Evolutionary conservation across 1,140 invertebrate genomes (phyloP).

Genomic region (Drosophila pandora): DNA sequence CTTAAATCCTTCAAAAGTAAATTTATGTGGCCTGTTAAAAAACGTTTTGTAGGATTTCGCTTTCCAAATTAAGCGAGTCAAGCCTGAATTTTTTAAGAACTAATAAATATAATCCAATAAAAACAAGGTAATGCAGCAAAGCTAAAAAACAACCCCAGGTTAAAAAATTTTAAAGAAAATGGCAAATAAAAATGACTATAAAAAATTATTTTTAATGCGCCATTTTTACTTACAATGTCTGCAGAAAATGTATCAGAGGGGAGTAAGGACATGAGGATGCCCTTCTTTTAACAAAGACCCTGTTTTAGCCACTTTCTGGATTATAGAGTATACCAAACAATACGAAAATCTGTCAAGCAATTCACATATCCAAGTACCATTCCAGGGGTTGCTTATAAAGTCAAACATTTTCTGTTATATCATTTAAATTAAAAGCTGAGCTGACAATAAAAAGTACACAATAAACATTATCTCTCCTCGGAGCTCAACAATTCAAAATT

Average conservation of each 20-base stretch:
- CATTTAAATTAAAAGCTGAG: conserved; percentile 79
- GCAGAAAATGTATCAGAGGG: background rate
- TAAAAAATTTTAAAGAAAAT: conserved; percentile 49
- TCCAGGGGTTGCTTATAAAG: conserved; percentile 50
- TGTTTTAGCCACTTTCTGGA: background rate
- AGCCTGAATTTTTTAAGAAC: conserved; percentile 48
- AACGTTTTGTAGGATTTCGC: conserved; percentile 41
- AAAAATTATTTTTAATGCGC: conserved; percentile 73
- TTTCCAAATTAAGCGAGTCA: conserved; percentile 67
- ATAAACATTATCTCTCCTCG: conserved; percentile 52
- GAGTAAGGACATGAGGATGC: conserved; percentile 1
- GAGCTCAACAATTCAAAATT: conserved; percentile 62
- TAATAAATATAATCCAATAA: conserved; percentile 44
- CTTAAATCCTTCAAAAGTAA: conserved; percentile 55
- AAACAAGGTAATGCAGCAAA: conserved; percentile 21
- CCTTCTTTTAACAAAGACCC: background rate
- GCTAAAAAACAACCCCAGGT: conserved; percentile 23
- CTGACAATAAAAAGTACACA: conserved; percentile 72
- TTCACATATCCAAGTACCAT: conserved; percentile 23
- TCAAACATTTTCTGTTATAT: conserved; percentile 60
- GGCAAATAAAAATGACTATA: conserved; percentile 67
- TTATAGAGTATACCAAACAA: conserved; percentile 2
- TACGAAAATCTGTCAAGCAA: background rate
- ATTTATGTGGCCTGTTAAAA: conserved; percentile 76
- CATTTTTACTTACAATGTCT: conserved; percentile 56